Percentiles rank a stretch among this genome's conserved stretches.
Conservation (phyloP, 2,888 invertebrate genomes). For the Pammene fasciana region DNA sequence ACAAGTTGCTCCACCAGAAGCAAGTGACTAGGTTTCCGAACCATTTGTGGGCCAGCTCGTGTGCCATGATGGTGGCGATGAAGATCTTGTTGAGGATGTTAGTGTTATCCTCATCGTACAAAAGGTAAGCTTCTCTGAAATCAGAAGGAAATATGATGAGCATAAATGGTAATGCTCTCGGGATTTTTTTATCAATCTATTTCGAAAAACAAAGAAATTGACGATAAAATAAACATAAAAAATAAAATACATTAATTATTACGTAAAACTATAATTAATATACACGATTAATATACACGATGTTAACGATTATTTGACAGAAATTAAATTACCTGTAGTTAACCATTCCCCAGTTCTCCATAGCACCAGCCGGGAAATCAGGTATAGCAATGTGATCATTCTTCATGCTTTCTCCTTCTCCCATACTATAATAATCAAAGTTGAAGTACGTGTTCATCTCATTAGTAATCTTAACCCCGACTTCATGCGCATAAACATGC, state of each 20-base stretch:
- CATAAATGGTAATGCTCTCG: background rate
- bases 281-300: too few relatives aligned
- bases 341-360: constrained; percentile 94
- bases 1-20: constrained; percentile 90
- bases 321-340: constrained; percentile 84
- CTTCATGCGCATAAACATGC: constrained; percentile 74
- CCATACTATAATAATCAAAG: constrained; percentile 81
- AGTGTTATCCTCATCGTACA: constrained; percentile 74
- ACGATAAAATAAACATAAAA: too few relatives aligned
- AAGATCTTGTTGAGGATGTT: constrained; percentile 74
- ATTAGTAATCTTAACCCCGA: constrained; percentile 74
- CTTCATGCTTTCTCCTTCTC: constrained; percentile 74
- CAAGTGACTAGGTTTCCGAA: constrained; percentile 91
- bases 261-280: too few relatives aligned
- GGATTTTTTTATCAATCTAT: background rate
- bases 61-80: constrained; percentile 85
- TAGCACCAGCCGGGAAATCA: constrained; percentile 90
- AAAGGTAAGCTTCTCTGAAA: constrained; percentile 74
- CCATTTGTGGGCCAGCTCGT: constrained; percentile 93
- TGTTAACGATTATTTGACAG: too few relatives aligned
- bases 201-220: background rate
- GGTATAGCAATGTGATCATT: constrained; percentile 90
- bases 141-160: background rate
- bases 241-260: too few relatives aligned
- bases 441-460: constrained; percentile 84